These are phyloP conservation scores for Drosophila repletoides DNA, from an alignment of 1,140 invertebrate species.

Conservation along the genomic window DNA sequence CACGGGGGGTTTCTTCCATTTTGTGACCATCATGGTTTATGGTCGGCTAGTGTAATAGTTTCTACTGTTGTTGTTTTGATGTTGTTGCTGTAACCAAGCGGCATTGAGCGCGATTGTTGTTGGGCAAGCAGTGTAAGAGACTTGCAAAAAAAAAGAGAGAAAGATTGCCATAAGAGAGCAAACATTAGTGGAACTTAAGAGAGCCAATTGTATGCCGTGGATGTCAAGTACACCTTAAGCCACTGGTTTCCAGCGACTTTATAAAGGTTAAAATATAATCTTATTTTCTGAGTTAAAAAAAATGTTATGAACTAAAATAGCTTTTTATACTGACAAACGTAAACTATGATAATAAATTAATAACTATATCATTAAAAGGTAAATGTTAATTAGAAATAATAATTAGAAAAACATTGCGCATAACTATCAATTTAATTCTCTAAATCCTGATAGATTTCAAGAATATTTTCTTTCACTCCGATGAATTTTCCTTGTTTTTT, in stretches of 20 bases:
- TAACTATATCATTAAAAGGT: slow-evolving; percentile 27
- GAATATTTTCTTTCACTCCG: no score
- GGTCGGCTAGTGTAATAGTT: slow-evolving; percentile 71
- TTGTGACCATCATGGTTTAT: slow-evolving; percentile 74
- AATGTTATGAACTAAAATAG: slow-evolving; percentile 7
- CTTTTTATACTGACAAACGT: slow-evolving; percentile 37
- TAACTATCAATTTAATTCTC: no score
- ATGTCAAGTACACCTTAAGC: slow-evolving; percentile 24
- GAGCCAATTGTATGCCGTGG: slow-evolving; percentile 9
- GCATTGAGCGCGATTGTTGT: slow-evolving; percentile 39
- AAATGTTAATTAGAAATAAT: no score
- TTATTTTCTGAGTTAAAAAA: not conserved
- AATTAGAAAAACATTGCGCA: no score
- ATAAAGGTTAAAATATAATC: not conserved
- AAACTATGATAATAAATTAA: slow-evolving; percentile 49
- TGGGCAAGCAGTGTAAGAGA: slow-evolving; percentile 39
- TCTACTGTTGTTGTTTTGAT: slow-evolving; percentile 54
- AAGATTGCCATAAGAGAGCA: slow-evolving; percentile 7
- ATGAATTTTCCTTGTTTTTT: no score
- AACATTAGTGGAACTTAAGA: slow-evolving; percentile 20
- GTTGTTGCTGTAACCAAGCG: slow-evolving; percentile 32
- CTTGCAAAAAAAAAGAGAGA: not conserved
- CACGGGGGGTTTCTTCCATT: slow-evolving; percentile 18
- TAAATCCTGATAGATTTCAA: no score
- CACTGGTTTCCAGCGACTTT: not conserved